Evolutionary conservation across 2,888 invertebrate genomes (phyloP).

Genomic region (Cataglyphis altisquamis): DNA sequence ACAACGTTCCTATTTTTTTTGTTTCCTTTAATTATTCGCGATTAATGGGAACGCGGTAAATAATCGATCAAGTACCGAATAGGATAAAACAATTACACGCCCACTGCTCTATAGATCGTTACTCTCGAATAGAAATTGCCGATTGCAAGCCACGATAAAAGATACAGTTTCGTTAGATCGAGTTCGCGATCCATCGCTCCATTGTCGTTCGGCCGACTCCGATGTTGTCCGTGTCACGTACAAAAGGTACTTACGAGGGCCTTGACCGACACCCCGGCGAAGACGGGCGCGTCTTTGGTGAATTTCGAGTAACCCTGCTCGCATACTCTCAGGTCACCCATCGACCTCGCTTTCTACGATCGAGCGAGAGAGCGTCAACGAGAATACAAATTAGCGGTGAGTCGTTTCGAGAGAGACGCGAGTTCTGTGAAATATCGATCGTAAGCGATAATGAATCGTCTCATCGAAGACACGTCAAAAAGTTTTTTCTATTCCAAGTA

Average conservation of each 20-base stretch:
- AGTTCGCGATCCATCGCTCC: not conserved
- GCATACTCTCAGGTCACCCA: constrained; percentile 86
- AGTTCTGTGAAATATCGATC: constrained; percentile 56
- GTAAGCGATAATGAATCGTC: constrained; percentile 3
- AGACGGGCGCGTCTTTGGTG: constrained; percentile 85
- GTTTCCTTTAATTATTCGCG: constrained; percentile 6
- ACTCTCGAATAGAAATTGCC: constrained; percentile 15
- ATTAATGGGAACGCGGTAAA: constrained; percentile 28
- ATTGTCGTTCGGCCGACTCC: constrained; percentile 51
- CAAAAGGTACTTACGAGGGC: constrained; percentile 88
- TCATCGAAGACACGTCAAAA: not conserved
- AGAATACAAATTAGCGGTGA: constrained; percentile 75
- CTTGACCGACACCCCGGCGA: constrained; percentile 89
- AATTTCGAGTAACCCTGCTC: constrained; percentile 82
- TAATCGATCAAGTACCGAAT: constrained; percentile 33
- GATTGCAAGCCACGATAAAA: constrained; percentile 30
- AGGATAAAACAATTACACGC: constrained; percentile 47
- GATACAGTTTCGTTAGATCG: constrained; percentile 31
- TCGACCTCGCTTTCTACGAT: constrained; percentile 88
- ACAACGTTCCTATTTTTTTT: not conserved
- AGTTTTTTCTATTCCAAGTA: not conserved
- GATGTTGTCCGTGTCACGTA: constrained; percentile 59
- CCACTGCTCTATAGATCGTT: constrained; percentile 34
- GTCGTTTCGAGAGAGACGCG: constrained; percentile 57
- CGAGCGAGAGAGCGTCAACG: constrained; percentile 70